Percentiles rank a stretch among this genome's conserved stretches.
phyloP scores from a whole-genome alignment of 2,888 invertebrate genomes.

The Scaptomyza polygonia region DNA sequence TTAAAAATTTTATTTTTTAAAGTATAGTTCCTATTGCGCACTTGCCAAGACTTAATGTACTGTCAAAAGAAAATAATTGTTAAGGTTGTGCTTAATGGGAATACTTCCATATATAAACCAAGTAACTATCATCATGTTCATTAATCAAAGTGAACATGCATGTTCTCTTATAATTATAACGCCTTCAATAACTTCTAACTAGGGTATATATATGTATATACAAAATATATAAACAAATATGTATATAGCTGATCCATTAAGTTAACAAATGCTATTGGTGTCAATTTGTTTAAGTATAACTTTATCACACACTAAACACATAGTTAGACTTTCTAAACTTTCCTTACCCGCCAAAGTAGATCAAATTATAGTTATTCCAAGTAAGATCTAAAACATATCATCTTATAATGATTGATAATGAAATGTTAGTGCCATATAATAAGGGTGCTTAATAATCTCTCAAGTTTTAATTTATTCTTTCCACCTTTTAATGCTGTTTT shows the following conservation, averaged over 20 bases:
- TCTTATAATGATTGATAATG: not conserved
- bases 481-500: too few relatives aligned
- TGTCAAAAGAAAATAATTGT: not conserved
- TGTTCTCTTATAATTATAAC: slow-evolving; percentile 60
- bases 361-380: slow-evolving; percentile 8
- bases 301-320: slow-evolving; percentile 24
- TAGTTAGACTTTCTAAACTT: not conserved
- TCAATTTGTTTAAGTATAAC: slow-evolving; percentile 16
- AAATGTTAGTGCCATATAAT: too few relatives aligned
- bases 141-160: slow-evolving; percentile 58
- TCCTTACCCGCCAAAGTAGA: not conserved
- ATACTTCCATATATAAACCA: slow-evolving; percentile 24
- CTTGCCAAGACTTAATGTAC: not conserved
- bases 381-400: not conserved
- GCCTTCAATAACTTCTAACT: slow-evolving; percentile 29
- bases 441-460: too few relatives aligned
- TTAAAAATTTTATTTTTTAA: not conserved
- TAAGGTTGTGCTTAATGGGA: not conserved
- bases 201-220: not conserved
- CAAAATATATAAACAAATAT: not conserved
- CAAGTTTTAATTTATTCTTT: too few relatives aligned
- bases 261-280: slow-evolving; percentile 29
- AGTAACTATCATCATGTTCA: slow-evolving; percentile 47
- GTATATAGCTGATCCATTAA: slow-evolving; percentile 30
- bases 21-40: slow-evolving; percentile 13